Percentiles rank a stretch among this genome's conserved stretches.
phyloP scores from a whole-genome alignment of 2,888 invertebrate genomes.

The Apamea crenata region DNA sequence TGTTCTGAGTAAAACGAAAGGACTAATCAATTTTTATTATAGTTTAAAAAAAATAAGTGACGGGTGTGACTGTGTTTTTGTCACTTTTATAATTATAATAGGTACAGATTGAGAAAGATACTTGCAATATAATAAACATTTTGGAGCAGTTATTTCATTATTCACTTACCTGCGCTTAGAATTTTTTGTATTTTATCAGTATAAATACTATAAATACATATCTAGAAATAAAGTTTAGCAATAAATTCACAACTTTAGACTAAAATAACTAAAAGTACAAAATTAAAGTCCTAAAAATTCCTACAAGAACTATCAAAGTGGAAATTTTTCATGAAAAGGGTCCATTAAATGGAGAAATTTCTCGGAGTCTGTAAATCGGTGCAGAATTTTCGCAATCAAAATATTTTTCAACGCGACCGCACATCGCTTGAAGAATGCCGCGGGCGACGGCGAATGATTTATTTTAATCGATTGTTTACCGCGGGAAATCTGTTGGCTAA shows the following conservation, averaged over 20 bases:
- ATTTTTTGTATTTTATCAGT: background rate
- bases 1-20: too few species aligned
- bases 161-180: background rate
- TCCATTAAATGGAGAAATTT: slow-evolving; percentile 61
- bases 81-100: background rate
- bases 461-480: slow-evolving; percentile 66
- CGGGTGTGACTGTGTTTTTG: background rate
- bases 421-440: slow-evolving; percentile 61
- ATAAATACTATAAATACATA: background rate
- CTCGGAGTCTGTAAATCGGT: slow-evolving; percentile 60
- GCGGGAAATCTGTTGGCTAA: slow-evolving; percentile 69
- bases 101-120: background rate
- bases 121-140: too few species aligned
- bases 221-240: background rate
- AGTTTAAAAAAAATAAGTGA: background rate
- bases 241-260: background rate
- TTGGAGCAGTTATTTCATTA: background rate
- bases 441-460: slow-evolving; percentile 60
- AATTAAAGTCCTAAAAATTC: slow-evolving; percentile 34
- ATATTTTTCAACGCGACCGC: slow-evolving; percentile 68
- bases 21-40: background rate
- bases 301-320: slow-evolving; percentile 38
- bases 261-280: slow-evolving; percentile 19
- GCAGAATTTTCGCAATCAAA: slow-evolving; percentile 70
- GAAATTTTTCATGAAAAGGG: slow-evolving; percentile 53